Conservation (phyloP, 1,140 invertebrate species). For the Drosophila rhopaloa region DNA sequence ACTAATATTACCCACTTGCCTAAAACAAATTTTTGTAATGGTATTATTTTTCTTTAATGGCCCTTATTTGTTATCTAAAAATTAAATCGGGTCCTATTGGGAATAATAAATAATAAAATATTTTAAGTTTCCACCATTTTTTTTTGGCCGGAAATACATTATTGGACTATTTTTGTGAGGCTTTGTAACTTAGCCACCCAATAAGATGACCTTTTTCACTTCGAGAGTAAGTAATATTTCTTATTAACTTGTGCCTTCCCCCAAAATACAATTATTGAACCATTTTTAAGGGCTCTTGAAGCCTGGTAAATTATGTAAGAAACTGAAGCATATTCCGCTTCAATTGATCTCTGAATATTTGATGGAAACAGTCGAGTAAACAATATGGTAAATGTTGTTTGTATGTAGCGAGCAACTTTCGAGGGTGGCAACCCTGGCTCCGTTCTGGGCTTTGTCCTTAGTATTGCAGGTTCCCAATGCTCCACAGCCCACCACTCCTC, state of each 20-base stretch:
- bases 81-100: no score
- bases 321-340: constrained; percentile 37
- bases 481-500: background rate
- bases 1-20: no score
- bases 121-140: no score
- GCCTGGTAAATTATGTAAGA: constrained; percentile 23
- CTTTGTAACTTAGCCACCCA: no score
- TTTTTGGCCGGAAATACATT: no score
- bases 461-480: constrained; percentile 23
- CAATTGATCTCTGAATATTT: constrained; percentile 51
- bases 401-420: constrained; percentile 22
- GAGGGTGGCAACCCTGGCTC: constrained; percentile 19
- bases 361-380: constrained; percentile 52
- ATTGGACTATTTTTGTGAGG: no score
- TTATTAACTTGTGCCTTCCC: background rate
- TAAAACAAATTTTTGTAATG: no score
- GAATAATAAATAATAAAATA: no score
- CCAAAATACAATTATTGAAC: constrained; percentile 12
- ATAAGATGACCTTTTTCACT: no score
- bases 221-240: background rate
- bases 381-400: constrained; percentile 48
- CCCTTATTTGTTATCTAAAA: no score
- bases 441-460: constrained; percentile 38
- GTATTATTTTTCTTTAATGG: no score
- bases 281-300: background rate